Percentiles rank a stretch among this genome's conserved stretches.
These are phyloP conservation scores for Theropithecus gelada DNA, from an alignment of 2,113 vertebrate genomes.

Conservation along the genomic window DNA sequence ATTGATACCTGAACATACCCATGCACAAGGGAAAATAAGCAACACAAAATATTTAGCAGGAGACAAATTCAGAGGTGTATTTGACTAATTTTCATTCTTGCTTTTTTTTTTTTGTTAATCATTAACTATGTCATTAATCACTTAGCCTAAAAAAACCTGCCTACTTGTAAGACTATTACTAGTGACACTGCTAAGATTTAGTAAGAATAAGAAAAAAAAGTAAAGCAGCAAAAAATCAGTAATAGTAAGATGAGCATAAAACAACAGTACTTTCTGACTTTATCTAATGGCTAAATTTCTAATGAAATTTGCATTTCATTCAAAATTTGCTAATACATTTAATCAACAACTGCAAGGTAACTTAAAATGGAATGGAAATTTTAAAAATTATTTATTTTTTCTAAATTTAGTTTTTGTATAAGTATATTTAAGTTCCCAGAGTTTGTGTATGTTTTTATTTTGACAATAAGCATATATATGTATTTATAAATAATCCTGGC, in stretches of 20 bases:
- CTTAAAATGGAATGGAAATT: conserved; percentile 45
- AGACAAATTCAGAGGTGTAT: conserved; percentile 43
- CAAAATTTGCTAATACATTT: conserved; percentile 47
- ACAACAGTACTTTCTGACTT: neutral
- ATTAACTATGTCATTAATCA: conserved; percentile 31
- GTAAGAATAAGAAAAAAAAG: conserved; percentile 34
- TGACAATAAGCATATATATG: conserved; percentile 41
- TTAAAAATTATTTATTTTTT: neutral
- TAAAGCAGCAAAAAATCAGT: conserved; percentile 46
- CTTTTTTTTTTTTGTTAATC: conserved; percentile 50
- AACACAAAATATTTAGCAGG: conserved; percentile 64
- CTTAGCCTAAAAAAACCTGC: neutral
- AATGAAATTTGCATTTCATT: conserved; percentile 49
- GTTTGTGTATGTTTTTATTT: conserved; percentile 61
- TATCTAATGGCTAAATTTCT: neutral
- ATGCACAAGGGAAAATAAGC: conserved; percentile 81
- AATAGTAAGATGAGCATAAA: neutral
- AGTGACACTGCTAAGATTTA: neutral
- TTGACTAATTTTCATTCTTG: conserved; percentile 38
- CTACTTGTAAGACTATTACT: neutral
- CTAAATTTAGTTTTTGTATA: conserved; percentile 46
- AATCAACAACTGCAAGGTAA: conserved; percentile 25
- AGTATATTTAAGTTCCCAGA: conserved; percentile 70
- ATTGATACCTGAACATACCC: conserved; percentile 71
- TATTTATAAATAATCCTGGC: neutral